Evolutionary conservation across 2,797 vertebrate genomes (phyloP).

Genomic region (Columba guinea): DNA sequence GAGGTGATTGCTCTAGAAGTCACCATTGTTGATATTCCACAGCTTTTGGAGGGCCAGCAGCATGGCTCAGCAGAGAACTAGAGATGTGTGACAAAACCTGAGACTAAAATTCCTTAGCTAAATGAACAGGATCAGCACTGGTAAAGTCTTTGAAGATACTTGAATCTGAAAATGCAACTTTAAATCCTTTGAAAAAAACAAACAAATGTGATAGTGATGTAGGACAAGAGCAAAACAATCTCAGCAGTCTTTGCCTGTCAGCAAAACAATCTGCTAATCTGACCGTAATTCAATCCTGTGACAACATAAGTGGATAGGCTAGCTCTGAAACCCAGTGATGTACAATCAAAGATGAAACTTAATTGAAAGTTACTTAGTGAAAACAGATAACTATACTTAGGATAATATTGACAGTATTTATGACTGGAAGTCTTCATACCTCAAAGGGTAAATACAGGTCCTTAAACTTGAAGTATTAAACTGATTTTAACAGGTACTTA

Average conservation of each 20-base stretch:
- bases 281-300: not conserved
- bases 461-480: not conserved
- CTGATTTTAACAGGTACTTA: not conserved
- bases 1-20: not conserved
- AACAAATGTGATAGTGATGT: not conserved
- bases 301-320: not conserved
- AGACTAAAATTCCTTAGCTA: not conserved
- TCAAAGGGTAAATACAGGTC: not conserved
- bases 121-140: not conserved
- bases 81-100: not conserved
- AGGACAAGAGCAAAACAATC: not conserved
- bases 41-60: not conserved
- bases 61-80: not conserved
- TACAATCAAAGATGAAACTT: not conserved
- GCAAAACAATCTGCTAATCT: not conserved
- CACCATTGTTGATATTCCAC: not conserved
- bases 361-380: not conserved
- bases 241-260: not conserved
- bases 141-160: not conserved
- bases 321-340: not conserved
- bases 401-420: not conserved
- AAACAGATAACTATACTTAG: not conserved
- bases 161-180: not conserved
- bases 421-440: not conserved
- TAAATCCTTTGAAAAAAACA: not conserved